Base-by-base conservation (phyloP, 1,140 invertebrate genomes). In the Zaprionus gabonicus region DNA sequence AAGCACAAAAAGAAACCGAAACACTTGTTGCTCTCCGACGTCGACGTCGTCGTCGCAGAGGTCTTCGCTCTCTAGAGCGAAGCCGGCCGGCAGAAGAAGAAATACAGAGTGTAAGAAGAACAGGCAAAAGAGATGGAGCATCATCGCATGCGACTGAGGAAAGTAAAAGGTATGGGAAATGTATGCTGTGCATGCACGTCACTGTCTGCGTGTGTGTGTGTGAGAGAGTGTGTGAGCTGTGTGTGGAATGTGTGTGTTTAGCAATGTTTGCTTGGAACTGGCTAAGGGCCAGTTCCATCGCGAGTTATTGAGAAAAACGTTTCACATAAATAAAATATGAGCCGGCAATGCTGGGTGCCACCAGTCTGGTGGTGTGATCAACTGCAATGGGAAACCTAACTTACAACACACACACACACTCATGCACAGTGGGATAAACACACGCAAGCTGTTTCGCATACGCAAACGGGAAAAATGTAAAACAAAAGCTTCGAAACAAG, bases 11-110 rank as follows among this genome's bases (percentile, higher is more conserved):
- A 76, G 68, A 71, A 76, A 66, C 57, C 44, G 58, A 59, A 65
- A 78, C 82, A 86, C 83, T 87, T 87, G 80, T 87, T 86, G 83
- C 82, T 82, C 82, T 86, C 81, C 10, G 36, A 34, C 31, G 31
- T 17, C n/a, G 7, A 9, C 41, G 15, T n/a, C 15, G 41, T 9
- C 38, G 41, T 55, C 56, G 63, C 46, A 46, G 58, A 67, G 62
- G 31, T 80, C 71, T 76, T 68, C 36, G 83, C 77, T 85, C 84
- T 87, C 60, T 66, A 17, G 59, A 58, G 70, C 46, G 34, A 87
- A 36, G 84, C 84, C 84, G 84, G 84, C 84, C 84, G 84, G 84
- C 78, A 76, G 64, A 27, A 78, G 70, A 71, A 76, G 58, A 53
- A 72, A 36, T 76, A 76, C 36, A 72, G 68, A 80, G 67, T 46